Base-by-base conservation (phyloP, 2,797 vertebrate genomes). In the Sebastolobus altivelis region DNA sequence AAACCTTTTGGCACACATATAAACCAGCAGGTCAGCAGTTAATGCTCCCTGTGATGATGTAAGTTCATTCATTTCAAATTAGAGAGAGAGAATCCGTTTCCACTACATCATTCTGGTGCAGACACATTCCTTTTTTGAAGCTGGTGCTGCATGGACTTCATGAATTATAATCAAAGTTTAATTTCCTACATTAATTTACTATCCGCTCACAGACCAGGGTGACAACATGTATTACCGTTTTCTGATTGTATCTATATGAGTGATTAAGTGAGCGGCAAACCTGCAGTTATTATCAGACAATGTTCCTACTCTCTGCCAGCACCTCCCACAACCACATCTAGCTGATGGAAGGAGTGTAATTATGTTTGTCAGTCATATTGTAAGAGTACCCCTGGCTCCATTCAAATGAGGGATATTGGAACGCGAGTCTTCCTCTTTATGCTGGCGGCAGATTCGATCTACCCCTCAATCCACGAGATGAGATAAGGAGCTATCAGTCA, bases 401-500 rank as follows among this genome's bases (percentile, higher is more conserved):
- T 82, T 80, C 37, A 70, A 76, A 85, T 31, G 31, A 67, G 62
- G 63, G 65, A 55, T 38, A 66, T 16, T 66, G 81, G 40, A 65
- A 79, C 52, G 52, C 56, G 46, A 43, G 72, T 49, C 49, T 29
- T 59, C 72, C 61, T 76, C 80, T 79, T 29, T 5, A 9, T 66
- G 35, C 67, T 83, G 0, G 70, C 25, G 8, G 31, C 66, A 73
- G 79, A 91, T 83, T 88, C 16, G 11, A 88, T 86, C 75, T 54
- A 29, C 27, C 59, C 25, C 55, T 86, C 59, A 58, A 74, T 84
- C 71, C 71, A 59, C 55, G 82, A 79, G 77, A 91, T 33, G 74
- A 80, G 80, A 88, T 89, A 87, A 90, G 72, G 79, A 79, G 86
- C 90, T 71, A 91, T 85, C 76, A 86, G 80, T 91, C 77, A 68